Percentiles rank a stretch among this genome's conserved stretches.
These are phyloP conservation scores for Proteles cristata DNA, from an alignment of 2,113 vertebrate species.

Conservation along the genomic window DNA sequence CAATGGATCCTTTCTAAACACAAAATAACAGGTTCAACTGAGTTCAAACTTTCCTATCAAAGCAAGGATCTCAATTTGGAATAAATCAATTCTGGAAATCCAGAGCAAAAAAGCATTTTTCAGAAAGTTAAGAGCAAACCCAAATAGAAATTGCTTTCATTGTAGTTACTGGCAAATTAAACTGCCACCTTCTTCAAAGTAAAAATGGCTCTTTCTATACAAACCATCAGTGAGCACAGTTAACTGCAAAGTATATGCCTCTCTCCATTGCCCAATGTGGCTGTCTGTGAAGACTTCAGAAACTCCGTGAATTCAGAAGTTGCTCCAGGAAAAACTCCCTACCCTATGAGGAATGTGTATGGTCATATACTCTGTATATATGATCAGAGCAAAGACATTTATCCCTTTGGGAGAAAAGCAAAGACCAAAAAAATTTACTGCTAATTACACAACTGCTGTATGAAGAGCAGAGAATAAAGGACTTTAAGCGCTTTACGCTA, in stretches of 20 bases:
- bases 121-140: slow-evolving; percentile 63
- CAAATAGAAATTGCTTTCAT: slow-evolving; percentile 73
- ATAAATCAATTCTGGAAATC: slow-evolving; percentile 73
- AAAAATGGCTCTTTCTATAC: slow-evolving; percentile 43
- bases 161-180: slow-evolving; percentile 73
- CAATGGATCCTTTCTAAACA: slow-evolving; percentile 66
- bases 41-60: slow-evolving; percentile 71
- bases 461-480: slow-evolving; percentile 87
- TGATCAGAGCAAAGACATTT: slow-evolving; percentile 75
- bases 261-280: background rate
- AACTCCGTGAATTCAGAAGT: slow-evolving; percentile 21
- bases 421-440: slow-evolving; percentile 88
- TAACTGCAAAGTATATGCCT: background rate
- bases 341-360: slow-evolving; percentile 38
- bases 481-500: slow-evolving; percentile 87
- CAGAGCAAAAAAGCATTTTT: slow-evolving; percentile 72
- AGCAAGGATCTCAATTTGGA: slow-evolving; percentile 69
- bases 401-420: slow-evolving; percentile 81
- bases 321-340: slow-evolving; percentile 9
- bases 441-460: slow-evolving; percentile 89
- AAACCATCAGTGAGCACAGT: slow-evolving; percentile 12
- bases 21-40: slow-evolving; percentile 54
- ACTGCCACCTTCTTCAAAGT: slow-evolving; percentile 60
- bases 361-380: slow-evolving; percentile 63
- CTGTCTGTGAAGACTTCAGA: slow-evolving; percentile 37